These are phyloP conservation scores for Temnothorax rugatulus DNA, from an alignment of 2,888 invertebrate genomes.

Conservation along the genomic window DNA sequence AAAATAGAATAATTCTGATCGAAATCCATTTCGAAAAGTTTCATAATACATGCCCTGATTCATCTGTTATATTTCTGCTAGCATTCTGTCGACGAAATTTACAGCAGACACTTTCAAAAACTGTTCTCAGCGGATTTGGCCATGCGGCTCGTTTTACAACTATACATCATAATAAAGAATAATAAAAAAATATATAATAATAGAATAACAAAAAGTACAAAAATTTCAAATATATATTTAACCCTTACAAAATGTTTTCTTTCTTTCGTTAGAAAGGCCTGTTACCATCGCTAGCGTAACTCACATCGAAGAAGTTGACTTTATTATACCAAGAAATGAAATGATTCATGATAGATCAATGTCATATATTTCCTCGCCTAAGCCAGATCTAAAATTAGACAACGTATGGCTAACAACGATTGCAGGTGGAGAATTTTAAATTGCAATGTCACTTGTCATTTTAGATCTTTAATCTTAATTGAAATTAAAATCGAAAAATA, in stretches of 20 bases:
- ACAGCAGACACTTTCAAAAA: too few relatives aligned
- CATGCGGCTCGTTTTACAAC: too few relatives aligned
- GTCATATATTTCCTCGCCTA: slow-evolving; percentile 75
- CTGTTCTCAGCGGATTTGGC: too few relatives aligned
- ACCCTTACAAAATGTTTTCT: neutral
- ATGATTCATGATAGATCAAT: slow-evolving; percentile 74
- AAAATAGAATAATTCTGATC: too few relatives aligned
- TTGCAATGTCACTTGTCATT: neutral
- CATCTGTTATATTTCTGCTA: too few relatives aligned
- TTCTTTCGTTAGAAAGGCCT: slow-evolving; percentile 4
- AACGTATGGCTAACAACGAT: slow-evolving; percentile 89
- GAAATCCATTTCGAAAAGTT: too few relatives aligned
- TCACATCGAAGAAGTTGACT: slow-evolving; percentile 71
- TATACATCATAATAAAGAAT: neutral
- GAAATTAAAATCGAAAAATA: neutral
- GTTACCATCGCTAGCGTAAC: neutral
- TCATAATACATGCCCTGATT: too few relatives aligned
- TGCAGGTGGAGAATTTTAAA: slow-evolving; percentile 85
- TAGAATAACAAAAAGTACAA: neutral
- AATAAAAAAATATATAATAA: neutral
- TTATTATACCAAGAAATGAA: slow-evolving; percentile 74
- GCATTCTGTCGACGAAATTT: too few relatives aligned
- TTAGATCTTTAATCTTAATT: neutral
- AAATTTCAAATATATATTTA: neutral
- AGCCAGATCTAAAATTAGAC: slow-evolving; percentile 85